A percentile compares a stretch with the other conserved stretches of the same genome.
Conservation (phyloP, 2,797 vertebrate species). For the Malurus leucopterus region DNA sequence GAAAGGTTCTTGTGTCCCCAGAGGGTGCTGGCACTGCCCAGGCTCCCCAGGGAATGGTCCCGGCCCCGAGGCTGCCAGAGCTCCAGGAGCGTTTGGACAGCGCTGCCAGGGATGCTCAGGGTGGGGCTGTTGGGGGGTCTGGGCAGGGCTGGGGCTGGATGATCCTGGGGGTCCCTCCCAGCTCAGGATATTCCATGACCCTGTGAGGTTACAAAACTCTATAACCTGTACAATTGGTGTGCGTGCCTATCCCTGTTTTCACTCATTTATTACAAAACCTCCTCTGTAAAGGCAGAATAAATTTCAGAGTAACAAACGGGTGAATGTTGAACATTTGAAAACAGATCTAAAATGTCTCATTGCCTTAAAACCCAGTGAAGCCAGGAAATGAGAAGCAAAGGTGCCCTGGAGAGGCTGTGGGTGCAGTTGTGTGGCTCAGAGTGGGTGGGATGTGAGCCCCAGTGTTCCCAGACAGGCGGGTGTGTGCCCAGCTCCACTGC, state of each 20-base stretch:
- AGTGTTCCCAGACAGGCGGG: neutral
- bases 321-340: neutral
- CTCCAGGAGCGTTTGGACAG: neutral
- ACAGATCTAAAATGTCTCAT: neutral
- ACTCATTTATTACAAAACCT: neutral
- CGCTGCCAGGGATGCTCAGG: neutral
- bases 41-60: neutral
- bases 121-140: neutral
- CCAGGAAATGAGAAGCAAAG: neutral
- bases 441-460: neutral
- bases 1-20: neutral
- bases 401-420: neutral
- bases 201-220: accelerated
- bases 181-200: neutral
- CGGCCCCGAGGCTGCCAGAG: neutral
- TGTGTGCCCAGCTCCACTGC: neutral
- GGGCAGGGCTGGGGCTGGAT: accelerated
- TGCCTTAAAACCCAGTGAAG: neutral
- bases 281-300: neutral
- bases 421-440: accelerated
- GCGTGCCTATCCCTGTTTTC: accelerated
- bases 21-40: neutral
- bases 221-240: accelerated
- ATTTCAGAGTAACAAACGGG: neutral
- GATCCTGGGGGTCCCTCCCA: accelerated